phyloP scores from a whole-genome alignment of 1,140 invertebrate species.

The Oreohelix idahoensis region DNA sequence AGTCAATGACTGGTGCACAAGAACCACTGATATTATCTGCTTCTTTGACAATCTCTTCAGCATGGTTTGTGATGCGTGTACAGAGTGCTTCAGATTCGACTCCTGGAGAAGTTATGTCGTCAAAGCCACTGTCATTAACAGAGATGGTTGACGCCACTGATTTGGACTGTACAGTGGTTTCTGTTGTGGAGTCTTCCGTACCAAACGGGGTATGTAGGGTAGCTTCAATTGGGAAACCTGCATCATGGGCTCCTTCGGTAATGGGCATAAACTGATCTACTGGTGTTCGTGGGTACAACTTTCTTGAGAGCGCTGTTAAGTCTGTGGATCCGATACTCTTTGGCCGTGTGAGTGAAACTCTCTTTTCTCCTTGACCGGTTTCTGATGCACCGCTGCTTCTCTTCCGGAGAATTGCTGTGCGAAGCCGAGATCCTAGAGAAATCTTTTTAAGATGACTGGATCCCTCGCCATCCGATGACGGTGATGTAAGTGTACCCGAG shows the following conservation, averaged over 20 bases:
- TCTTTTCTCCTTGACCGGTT: neutral
- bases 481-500: neutral
- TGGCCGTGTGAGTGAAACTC: neutral
- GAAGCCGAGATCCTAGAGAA: constrained; percentile 13
- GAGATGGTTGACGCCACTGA: neutral
- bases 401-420: constrained; percentile 17
- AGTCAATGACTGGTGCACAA: no score
- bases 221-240: neutral
- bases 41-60: no score
- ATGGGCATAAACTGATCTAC: neutral
- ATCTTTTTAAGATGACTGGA: constrained; percentile 21
- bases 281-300: neutral
- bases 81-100: no score
- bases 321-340: neutral
- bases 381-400: constrained; percentile 20
- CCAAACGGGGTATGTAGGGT: neutral
- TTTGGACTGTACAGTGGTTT: neutral
- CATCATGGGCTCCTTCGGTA: neutral
- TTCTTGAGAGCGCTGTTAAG: neutral
- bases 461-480: neutral
- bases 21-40: no score
- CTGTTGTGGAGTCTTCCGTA: neutral
- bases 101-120: neutral
- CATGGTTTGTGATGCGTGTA: no score
- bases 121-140: neutral